Conservation (phyloP, 2,797 vertebrate genomes). For the Takifugu ocellatus region DNA sequence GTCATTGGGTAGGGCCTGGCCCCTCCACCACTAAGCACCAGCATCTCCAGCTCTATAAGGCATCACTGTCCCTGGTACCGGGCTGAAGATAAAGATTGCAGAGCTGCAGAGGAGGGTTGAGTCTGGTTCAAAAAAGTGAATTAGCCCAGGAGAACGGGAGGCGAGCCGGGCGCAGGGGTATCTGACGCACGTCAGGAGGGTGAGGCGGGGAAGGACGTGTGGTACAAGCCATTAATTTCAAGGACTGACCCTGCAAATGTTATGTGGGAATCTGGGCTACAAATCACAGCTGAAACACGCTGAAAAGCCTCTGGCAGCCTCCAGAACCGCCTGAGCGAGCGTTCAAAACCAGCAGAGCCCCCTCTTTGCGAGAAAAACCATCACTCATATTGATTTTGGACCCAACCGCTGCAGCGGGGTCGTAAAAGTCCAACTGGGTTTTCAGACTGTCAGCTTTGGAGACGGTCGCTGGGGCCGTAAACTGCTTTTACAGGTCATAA, state of each 20-base stretch:
- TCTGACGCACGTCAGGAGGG: slow-evolving; percentile 8
- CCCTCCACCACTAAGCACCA: slow-evolving; percentile 52
- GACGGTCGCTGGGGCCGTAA: neutral
- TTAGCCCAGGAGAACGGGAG: slow-evolving; percentile 29
- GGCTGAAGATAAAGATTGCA: slow-evolving; percentile 10
- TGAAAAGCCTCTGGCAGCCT: slow-evolving; percentile 43
- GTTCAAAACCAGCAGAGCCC: slow-evolving; percentile 32
- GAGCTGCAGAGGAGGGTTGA: slow-evolving; percentile 1
- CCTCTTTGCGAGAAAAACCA: slow-evolving; percentile 11
- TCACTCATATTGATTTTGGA: slow-evolving; percentile 28
- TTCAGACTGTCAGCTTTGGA: slow-evolving; percentile 5
- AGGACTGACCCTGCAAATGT: slow-evolving; percentile 64
- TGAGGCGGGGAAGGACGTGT: slow-evolving; percentile 41
- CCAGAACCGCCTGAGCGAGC: slow-evolving; percentile 29
- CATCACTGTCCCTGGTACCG: slow-evolving; percentile 30
- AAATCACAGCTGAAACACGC: slow-evolving; percentile 60
- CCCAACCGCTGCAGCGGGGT: slow-evolving; percentile 10
- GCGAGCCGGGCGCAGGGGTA: slow-evolving; percentile 19
- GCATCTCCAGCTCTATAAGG: slow-evolving; percentile 25
- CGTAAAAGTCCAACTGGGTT: slow-evolving; percentile 15
- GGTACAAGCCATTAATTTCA: slow-evolving; percentile 57
- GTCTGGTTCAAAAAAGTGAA: slow-evolving; percentile 22
- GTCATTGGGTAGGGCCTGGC: slow-evolving; percentile 62
- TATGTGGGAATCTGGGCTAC: slow-evolving; percentile 63
- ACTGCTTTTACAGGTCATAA: slow-evolving; percentile 17